A percentile compares a stretch with the other conserved stretches of the same genome.
Conservation (phyloP, 2,113 vertebrate species). For the Zosterops lateralis region DNA sequence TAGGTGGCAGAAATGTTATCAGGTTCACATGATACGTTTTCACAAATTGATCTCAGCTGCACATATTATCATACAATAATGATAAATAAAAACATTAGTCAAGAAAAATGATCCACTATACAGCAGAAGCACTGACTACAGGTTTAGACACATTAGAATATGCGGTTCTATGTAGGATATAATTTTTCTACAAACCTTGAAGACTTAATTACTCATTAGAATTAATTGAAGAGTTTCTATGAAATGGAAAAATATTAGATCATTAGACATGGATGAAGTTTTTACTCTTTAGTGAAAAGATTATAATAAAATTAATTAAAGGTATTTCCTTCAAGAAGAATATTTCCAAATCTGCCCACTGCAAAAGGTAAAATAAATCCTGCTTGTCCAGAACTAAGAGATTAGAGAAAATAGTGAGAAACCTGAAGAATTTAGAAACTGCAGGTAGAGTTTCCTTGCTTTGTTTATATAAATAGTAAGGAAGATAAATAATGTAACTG, state of each 20-base stretch:
- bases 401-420: not conserved
- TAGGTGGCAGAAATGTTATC: not conserved
- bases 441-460: not conserved
- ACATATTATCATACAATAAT: not conserved
- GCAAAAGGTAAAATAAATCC: not conserved
- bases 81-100: not conserved
- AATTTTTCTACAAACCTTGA: not conserved
- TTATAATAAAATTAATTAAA: not conserved
- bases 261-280: not conserved
- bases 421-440: not conserved
- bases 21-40: not conserved
- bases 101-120: not conserved
- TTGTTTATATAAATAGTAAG: not conserved
- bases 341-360: not conserved
- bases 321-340: not conserved
- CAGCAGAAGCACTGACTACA: not conserved
- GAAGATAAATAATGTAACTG: not conserved
- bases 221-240: not conserved
- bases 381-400: not conserved
- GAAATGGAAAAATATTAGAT: not conserved
- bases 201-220: not conserved
- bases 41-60: not conserved
- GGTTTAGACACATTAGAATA: not conserved
- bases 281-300: not conserved
- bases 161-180: not conserved